phyloP scores from a whole-genome alignment of 2,113 vertebrate genomes.

The Calonectris borealis region DNA sequence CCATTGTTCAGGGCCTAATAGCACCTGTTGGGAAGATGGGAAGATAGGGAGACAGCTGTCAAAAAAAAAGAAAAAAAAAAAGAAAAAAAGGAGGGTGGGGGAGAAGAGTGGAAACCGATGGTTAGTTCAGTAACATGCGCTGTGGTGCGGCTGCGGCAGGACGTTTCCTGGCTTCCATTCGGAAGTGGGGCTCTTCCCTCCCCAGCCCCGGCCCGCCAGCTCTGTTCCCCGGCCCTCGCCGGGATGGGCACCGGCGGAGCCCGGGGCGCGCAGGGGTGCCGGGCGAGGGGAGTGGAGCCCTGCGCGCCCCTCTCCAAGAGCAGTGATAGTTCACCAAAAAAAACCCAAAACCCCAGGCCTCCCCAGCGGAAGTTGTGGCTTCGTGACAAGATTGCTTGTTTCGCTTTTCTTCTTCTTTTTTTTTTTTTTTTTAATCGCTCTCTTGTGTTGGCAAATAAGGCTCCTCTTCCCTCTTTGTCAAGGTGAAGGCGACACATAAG shows the following conservation, averaged over 20 bases:
- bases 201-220: neutral
- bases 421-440: neutral
- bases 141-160: neutral
- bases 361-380: neutral
- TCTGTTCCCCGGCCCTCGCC: fast-evolving
- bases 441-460: neutral
- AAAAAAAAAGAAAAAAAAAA: neutral
- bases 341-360: neutral
- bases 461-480: neutral
- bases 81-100: neutral
- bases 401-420: neutral
- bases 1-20: conserved; percentile 86
- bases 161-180: neutral
- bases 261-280: neutral
- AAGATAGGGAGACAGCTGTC: conserved; percentile 86
- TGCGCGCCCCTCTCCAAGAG: neutral
- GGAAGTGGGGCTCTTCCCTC: neutral
- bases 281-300: neutral
- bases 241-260: fast-evolving
- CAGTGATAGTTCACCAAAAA: neutral
- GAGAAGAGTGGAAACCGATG: neutral
- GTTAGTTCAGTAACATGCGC: conserved; percentile 21
- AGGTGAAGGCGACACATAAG: neutral
- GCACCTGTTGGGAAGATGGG: conserved; percentile 89
- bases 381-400: neutral